Conservation (phyloP, 2,888 invertebrate species). For the Nudaria mundana region DNA sequence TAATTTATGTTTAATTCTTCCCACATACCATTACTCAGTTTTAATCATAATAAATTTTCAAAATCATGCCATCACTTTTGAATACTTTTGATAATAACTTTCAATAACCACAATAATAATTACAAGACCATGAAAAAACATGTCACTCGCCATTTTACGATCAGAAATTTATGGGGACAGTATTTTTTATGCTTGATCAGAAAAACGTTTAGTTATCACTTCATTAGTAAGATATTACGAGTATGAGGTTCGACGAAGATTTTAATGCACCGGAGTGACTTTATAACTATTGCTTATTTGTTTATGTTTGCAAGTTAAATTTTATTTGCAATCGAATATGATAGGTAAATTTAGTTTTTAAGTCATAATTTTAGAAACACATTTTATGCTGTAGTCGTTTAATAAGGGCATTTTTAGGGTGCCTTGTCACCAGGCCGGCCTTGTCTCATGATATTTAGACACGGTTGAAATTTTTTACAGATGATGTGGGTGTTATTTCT, state of each 20-base stretch:
- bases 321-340: background rate
- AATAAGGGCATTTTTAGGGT: too few species aligned
- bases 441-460: too few species aligned
- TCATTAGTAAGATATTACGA: background rate
- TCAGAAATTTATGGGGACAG: too few species aligned
- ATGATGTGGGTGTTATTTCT: too few species aligned
- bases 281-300: background rate
- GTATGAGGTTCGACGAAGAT: background rate
- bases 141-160: background rate
- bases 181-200: too few species aligned
- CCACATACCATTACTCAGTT: constrained; percentile 3
- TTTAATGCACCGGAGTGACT: background rate
- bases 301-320: too few species aligned
- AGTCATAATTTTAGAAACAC: background rate
- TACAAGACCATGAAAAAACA: constrained; percentile 2
- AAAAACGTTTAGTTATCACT: background rate
- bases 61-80: background rate
- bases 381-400: too few species aligned
- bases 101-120: constrained; percentile 1
- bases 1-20: constrained; percentile 3
- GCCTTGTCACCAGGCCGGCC: too few species aligned
- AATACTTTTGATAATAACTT: too few species aligned
- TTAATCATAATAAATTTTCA: constrained; percentile 2
- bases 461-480: too few species aligned
- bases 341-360: background rate